These are phyloP conservation scores for Chondrosia reniformis DNA, from an alignment of 37 sponge, comb jelly and placozoan species.

Conservation along the genomic window DNA sequence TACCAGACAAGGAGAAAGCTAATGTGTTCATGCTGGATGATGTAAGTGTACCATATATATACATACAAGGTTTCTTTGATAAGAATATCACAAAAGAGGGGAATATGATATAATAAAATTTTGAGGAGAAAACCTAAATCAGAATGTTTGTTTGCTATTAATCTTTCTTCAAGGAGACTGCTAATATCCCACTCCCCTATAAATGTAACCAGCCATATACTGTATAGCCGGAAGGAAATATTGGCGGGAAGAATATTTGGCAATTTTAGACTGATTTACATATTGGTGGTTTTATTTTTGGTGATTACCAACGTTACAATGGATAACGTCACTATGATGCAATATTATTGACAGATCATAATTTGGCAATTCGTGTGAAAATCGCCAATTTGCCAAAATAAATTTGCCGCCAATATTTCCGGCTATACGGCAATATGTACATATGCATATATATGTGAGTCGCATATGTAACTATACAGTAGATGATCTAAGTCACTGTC, in stretches of 20 bases:
- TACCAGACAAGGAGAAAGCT: conserved; percentile 42
- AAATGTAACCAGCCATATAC: too few species aligned
- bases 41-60: conserved; percentile 22
- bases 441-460: conserved; percentile 6
- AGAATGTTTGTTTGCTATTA: neutral
- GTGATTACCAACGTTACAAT: too few species aligned
- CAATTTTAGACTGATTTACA: too few species aligned
- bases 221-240: too few species aligned
- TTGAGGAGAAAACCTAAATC: neutral
- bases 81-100: neutral
- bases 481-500: neutral
- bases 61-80: neutral
- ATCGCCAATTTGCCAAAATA: too few species aligned
- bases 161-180: too few species aligned
- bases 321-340: too few species aligned
- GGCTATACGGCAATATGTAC: neutral
- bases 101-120: neutral
- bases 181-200: too few species aligned
- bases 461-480: neutral
- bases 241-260: too few species aligned
- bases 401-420: conserved; percentile 3
- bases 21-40: conserved; percentile 3
- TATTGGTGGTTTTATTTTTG: too few species aligned
- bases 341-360: too few species aligned
- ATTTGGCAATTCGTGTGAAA: too few species aligned